These are phyloP conservation scores for Theristicus caerulescens DNA, from an alignment of 2,113 vertebrate genomes.

Conservation along the genomic window DNA sequence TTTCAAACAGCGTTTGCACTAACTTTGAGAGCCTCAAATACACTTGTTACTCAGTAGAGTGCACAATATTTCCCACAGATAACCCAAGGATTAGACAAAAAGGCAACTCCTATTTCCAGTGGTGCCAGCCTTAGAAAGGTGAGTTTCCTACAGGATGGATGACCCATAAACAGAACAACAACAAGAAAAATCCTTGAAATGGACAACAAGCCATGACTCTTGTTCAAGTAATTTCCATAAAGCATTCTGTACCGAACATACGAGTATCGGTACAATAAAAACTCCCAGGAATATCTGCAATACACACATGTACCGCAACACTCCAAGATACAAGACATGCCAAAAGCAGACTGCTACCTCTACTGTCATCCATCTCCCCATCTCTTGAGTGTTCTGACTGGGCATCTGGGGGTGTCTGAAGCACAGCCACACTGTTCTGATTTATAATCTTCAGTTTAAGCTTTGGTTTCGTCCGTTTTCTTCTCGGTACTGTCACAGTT, in stretches of 20 bases:
- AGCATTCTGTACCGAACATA: neutral
- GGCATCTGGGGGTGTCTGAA: slow-evolving; percentile 89
- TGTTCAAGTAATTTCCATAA: neutral
- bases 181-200: neutral
- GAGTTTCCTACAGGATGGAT: neutral
- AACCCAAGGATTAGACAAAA: neutral
- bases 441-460: slow-evolving; percentile 97
- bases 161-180: neutral
- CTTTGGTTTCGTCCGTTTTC: slow-evolving; percentile 94
- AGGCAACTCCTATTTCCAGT: neutral
- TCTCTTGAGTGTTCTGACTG: slow-evolving; percentile 89
- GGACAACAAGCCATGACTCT: neutral
- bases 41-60: neutral
- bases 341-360: slow-evolving; percentile 78
- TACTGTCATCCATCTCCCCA: slow-evolving; percentile 85
- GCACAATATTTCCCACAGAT: neutral
- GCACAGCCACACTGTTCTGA: slow-evolving; percentile 96
- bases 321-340: neutral
- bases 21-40: neutral
- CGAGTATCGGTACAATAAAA: neutral
- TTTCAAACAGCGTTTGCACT: neutral
- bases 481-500: slow-evolving; percentile 82
- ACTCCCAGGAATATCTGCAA: neutral
- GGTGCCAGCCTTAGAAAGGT: neutral
- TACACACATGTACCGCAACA: neutral